Conservation (phyloP, 2,797 vertebrate species). For the Anguilla pacifica region DNA sequence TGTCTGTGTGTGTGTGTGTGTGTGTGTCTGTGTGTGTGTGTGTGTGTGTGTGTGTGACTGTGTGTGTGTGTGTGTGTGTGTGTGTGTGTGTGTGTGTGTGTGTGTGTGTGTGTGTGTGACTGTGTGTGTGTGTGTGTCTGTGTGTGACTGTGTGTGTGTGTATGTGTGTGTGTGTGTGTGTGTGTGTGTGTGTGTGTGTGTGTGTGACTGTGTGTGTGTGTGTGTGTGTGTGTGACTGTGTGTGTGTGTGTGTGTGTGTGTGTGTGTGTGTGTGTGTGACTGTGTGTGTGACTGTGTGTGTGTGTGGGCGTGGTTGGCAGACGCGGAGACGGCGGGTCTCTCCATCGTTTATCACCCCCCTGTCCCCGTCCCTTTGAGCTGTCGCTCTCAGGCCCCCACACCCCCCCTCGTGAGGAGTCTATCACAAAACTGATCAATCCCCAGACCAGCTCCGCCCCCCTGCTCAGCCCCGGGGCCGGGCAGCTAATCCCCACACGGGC, state of each 20-base stretch:
- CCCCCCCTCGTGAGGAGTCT: background rate
- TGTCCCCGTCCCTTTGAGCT: background rate
- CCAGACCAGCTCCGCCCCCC: background rate
- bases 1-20: slow-evolving; percentile 33
- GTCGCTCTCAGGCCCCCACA: background rate
- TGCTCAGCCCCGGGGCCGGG: background rate
- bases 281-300: background rate
- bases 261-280: too few relatives aligned
- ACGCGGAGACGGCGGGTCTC: background rate
- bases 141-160: too few relatives aligned
- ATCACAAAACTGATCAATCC: background rate
- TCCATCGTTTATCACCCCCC: background rate
- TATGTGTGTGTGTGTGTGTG: slow-evolving; percentile 8
- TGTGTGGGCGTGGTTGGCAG: background rate
- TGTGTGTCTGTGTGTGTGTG: slow-evolving; percentile 22
- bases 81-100: slow-evolving; percentile 44
- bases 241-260: too few relatives aligned
- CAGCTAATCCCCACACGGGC: background rate
- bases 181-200: slow-evolving; percentile 26
- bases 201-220: slow-evolving; percentile 23
- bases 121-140: slow-evolving; percentile 22
- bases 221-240: background rate
- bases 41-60: background rate
- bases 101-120: background rate
- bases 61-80: background rate